Conservation (phyloP, 2,797 vertebrate species). For the Setipinna tenuifilis region DNA sequence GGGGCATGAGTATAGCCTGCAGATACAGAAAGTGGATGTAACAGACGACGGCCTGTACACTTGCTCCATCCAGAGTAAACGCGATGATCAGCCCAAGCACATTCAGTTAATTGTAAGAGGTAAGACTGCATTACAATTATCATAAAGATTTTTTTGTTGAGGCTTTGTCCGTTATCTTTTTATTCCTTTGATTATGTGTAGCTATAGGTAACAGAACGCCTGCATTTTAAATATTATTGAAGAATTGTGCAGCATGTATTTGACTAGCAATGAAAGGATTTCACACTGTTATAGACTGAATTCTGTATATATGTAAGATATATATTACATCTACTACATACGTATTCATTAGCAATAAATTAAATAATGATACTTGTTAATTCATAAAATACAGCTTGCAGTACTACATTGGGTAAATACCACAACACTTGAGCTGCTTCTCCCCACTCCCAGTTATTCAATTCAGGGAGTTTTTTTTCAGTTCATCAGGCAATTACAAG, state of each 20-base stretch:
- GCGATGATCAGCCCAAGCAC: slow-evolving; percentile 88
- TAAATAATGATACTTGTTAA: neutral
- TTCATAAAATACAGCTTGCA: neutral
- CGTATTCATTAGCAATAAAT: neutral
- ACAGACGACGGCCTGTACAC: slow-evolving; percentile 94
- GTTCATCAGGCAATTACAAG: neutral
- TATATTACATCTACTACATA: neutral
- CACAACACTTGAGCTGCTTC: neutral
- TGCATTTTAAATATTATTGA: neutral
- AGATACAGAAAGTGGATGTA: slow-evolving; percentile 96
- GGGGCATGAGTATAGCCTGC: slow-evolving; percentile 96
- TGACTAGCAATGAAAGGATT: neutral
- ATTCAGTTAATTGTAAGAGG: slow-evolving; percentile 96
- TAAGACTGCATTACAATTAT: slow-evolving; percentile 58
- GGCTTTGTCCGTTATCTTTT: slow-evolving; percentile 4
- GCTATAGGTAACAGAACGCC: slow-evolving; percentile 2
- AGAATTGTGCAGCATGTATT: neutral
- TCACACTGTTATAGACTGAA: neutral
- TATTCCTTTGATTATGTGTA: neutral
- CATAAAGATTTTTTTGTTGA: neutral
- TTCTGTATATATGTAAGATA: neutral
- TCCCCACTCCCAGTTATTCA: neutral
- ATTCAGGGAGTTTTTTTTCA: slow-evolving; percentile 10
- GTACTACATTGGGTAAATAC: neutral
- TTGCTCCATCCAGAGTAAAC: slow-evolving; percentile 95